Percentiles rank a stretch among this genome's conserved stretches.
Evolutionary conservation across 2,113 vertebrate genomes (phyloP).

Genomic region (Lepidothrix coronata): DNA sequence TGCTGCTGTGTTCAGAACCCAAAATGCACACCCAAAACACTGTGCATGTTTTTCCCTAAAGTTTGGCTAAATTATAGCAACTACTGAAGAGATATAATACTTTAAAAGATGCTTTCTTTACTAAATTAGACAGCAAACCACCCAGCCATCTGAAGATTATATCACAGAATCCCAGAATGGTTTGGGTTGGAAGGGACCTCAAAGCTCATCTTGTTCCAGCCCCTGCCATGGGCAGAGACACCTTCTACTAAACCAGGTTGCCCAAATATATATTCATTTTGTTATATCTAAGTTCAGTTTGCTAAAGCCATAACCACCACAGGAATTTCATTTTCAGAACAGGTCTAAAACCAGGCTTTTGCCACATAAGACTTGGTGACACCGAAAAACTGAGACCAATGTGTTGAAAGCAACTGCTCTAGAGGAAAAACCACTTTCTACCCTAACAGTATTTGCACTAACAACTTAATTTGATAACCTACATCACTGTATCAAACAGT

Average conservation of each 20-base stretch:
- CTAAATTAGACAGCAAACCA: not conserved
- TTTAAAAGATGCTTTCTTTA: not conserved
- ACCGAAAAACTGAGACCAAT: not conserved
- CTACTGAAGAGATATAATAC: not conserved
- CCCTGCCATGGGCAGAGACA: not conserved
- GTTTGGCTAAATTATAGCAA: not conserved
- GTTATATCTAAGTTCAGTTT: not conserved
- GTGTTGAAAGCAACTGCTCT: not conserved
- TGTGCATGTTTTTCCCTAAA: fast-evolving
- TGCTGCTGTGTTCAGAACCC: not conserved
- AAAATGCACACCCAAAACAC: too few relatives aligned
- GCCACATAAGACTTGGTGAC: not conserved
- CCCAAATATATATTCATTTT: not conserved
- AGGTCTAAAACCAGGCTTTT: not conserved
- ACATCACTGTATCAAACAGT: not conserved
- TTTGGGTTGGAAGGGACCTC: not conserved
- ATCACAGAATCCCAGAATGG: not conserved
- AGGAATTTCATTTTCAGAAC: not conserved
- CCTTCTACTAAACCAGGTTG: not conserved
- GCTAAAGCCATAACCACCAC: not conserved
- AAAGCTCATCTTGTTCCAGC: not conserved
- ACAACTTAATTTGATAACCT: not conserved
- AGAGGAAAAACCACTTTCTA: not conserved
- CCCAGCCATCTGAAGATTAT: not conserved
- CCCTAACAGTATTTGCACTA: not conserved